A percentile compares a stretch with the other conserved stretches of the same genome.
phyloP scores from a whole-genome alignment of 2,113 vertebrate species.

The Chiloscyllium plagiosum region DNA sequence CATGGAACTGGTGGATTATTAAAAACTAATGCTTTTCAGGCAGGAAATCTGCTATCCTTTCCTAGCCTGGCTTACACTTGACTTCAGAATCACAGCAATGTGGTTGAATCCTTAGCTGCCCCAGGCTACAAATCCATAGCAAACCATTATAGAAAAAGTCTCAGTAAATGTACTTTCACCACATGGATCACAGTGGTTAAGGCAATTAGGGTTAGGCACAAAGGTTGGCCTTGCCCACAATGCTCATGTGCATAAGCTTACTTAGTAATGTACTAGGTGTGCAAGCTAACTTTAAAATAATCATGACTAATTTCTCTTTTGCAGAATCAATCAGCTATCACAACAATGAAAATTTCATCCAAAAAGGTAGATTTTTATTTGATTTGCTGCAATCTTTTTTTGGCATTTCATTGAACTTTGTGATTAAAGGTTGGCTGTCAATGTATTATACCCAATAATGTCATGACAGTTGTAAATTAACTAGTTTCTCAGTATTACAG shows the following conservation, averaged over 20 bases:
- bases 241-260: background rate
- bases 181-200: no score
- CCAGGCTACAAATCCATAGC: no score
- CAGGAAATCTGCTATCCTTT: background rate
- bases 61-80: background rate
- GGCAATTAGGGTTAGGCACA: no score
- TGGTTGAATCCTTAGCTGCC: background rate
- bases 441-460: background rate
- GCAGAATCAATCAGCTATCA: conserved; percentile 80
- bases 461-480: background rate
- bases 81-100: background rate
- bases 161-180: no score
- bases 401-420: background rate
- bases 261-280: background rate
- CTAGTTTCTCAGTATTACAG: background rate
- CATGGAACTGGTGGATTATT: background rate
- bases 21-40: background rate
- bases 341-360: conserved; percentile 88
- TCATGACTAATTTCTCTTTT: conserved; percentile 43
- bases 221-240: no score
- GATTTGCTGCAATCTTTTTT: conserved; percentile 39
- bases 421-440: background rate
- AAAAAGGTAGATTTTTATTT: conserved; percentile 79
- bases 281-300: background rate
- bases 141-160: no score